phyloP scores from a whole-genome alignment of 2,888 invertebrate genomes.

The Anthophora plumipes region DNA sequence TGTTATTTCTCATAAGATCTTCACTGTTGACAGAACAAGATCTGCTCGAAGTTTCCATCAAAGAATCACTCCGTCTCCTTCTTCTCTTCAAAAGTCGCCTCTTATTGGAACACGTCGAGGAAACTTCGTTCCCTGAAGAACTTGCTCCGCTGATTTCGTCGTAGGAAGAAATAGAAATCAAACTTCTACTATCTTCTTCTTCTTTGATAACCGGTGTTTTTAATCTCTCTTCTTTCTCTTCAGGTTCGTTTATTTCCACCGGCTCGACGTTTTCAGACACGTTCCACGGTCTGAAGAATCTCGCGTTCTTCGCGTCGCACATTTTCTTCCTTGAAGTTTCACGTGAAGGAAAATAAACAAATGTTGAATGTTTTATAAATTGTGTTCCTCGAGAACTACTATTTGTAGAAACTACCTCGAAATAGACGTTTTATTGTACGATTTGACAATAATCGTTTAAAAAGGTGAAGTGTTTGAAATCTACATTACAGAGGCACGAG shows the following conservation, averaged over 20 bases:
- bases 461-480: too few relatives aligned
- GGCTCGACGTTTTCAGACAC: neutral
- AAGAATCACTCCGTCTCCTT: constrained; percentile 28
- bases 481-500: neutral
- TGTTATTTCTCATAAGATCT: constrained; percentile 38
- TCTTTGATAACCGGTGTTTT: neutral
- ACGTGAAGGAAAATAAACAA: too few relatives aligned
- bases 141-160: constrained; percentile 26
- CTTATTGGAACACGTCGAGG: neutral
- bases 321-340: constrained; percentile 7
- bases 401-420: too few relatives aligned
- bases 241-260: too few relatives aligned
- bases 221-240: neutral
- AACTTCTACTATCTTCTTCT: constrained; percentile 49
- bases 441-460: too few relatives aligned
- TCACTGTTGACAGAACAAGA: constrained; percentile 55
- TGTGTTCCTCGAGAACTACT: neutral
- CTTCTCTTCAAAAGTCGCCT: neutral
- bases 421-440: too few relatives aligned
- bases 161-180: constrained; percentile 9
- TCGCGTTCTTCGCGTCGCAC: constrained; percentile 13
- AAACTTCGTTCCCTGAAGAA: constrained; percentile 16
- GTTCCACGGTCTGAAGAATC: constrained; percentile 78
- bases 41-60: constrained; percentile 20
- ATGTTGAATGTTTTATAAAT: too few relatives aligned